phyloP scores from a whole-genome alignment of 2,888 invertebrate species.

The Atethmia centrago region DNA sequence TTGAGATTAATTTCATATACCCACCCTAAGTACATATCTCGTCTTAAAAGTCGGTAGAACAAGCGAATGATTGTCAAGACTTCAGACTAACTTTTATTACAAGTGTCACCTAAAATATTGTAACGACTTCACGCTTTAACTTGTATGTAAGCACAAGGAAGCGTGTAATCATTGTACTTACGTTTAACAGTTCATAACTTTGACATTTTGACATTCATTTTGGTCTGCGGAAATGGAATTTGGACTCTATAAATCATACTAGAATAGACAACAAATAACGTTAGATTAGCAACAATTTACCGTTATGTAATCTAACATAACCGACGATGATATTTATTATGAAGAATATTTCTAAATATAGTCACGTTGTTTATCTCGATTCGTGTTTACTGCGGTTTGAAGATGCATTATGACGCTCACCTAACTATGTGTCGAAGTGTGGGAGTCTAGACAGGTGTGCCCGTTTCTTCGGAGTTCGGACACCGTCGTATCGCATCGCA shows the following conservation, averaged over 20 bases:
- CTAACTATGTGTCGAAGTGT: conserved; percentile 66
- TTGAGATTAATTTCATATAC: conserved; percentile 21
- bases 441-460: conserved; percentile 71
- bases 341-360: conserved; percentile 11
- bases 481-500: conserved; percentile 57
- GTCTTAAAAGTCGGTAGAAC: conserved; percentile 30
- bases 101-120: conserved; percentile 44
- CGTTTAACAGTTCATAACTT: conserved; percentile 34
- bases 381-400: conserved; percentile 52
- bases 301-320: conserved; percentile 7
- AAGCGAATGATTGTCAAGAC: conserved; percentile 37
- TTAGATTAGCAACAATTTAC: conserved; percentile 1
- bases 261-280: background rate
- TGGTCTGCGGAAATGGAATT: background rate
- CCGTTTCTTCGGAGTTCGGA: conserved; percentile 66
- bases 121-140: conserved; percentile 44
- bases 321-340: conserved; percentile 2
- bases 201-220: conserved; percentile 26
- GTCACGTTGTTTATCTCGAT: conserved; percentile 27
- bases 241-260: background rate
- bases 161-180: conserved; percentile 32
- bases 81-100: conserved; percentile 38
- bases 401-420: conserved; percentile 69
- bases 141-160: conserved; percentile 31
- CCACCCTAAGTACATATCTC: background rate